These are phyloP conservation scores for Calephelis virginiensis DNA, from an alignment of 1,140 invertebrate genomes.

Conservation along the genomic window DNA sequence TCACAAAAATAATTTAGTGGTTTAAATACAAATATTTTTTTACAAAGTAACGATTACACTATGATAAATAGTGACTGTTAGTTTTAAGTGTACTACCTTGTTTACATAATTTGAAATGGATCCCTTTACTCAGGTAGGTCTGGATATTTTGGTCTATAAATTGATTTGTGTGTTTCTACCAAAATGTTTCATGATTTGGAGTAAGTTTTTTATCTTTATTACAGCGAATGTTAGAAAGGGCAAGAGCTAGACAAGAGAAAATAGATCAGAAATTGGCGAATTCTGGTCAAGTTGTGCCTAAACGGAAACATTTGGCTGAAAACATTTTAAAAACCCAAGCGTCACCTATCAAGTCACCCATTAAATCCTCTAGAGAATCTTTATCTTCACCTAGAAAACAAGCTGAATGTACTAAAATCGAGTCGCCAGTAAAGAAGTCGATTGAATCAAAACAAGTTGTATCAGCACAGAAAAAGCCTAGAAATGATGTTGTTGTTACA, in stretches of 20 bases:
- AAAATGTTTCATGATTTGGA: background rate
- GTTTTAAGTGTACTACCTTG: conserved; percentile 7
- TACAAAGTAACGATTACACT: background rate
- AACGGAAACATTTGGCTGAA: conserved; percentile 64
- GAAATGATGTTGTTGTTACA: conserved; percentile 60
- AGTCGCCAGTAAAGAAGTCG: conserved; percentile 34
- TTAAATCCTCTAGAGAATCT: conserved; percentile 42
- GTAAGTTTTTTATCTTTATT: conserved; percentile 34
- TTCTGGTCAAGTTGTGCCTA: conserved; percentile 61
- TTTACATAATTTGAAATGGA: conserved; percentile 51
- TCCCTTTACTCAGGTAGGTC: conserved; percentile 75
- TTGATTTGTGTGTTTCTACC: background rate
- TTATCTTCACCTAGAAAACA: conserved; percentile 50
- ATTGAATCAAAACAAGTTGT: conserved; percentile 40
- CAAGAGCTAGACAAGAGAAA: conserved; percentile 72
- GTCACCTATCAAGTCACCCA: conserved; percentile 51
- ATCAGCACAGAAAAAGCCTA: conserved; percentile 35
- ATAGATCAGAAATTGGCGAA: conserved; percentile 72
- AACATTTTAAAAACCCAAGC: conserved; percentile 51
- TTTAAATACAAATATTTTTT: background rate
- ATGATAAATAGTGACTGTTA: conserved; percentile 7
- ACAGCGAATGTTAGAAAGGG: conserved; percentile 75
- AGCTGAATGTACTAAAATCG: conserved; percentile 42
- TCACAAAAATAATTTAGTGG: background rate
- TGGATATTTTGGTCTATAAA: conserved; percentile 23